A percentile compares a stretch with the other conserved stretches of the same genome.
Evolutionary conservation across 2,797 vertebrate genomes (phyloP).

Genomic region (Picus viridis): DNA sequence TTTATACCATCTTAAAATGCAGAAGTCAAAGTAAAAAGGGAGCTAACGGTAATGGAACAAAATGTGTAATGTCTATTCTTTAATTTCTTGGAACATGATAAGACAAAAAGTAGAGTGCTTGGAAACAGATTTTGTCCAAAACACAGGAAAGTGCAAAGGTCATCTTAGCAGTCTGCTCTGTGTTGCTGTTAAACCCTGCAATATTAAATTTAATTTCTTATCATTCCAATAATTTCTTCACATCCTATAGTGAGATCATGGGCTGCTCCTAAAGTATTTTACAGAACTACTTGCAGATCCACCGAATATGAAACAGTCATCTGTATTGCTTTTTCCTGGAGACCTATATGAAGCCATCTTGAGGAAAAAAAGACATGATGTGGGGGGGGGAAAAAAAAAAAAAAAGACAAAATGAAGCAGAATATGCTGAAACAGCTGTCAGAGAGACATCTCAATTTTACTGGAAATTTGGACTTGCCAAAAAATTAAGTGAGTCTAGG

Average conservation of each 20-base stretch:
- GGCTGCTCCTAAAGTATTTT: slow-evolving; percentile 56
- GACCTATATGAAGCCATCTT: slow-evolving; percentile 28
- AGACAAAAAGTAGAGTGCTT: background rate
- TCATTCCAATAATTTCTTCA: slow-evolving; percentile 40
- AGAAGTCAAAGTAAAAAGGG: slow-evolving; percentile 1
- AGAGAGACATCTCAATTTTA: slow-evolving; percentile 57
- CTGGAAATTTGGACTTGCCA: slow-evolving; percentile 58
- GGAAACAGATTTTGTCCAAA: slow-evolving; percentile 29
- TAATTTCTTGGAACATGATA: slow-evolving; percentile 28
- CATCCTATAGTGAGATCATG: slow-evolving; percentile 45
- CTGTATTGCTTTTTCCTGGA: slow-evolving; percentile 22
- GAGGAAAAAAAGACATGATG: background rate
- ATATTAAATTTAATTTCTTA: slow-evolving; percentile 59
- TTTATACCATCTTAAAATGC: background rate
- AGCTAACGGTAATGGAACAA: background rate
- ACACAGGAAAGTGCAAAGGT: background rate
- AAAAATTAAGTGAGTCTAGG: slow-evolving; percentile 72
- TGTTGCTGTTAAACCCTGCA: slow-evolving; percentile 67
- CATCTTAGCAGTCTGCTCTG: slow-evolving; percentile 45
- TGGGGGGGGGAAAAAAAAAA: background rate
- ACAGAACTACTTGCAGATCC: slow-evolving; percentile 70
- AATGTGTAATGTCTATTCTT: background rate
- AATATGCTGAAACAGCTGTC: background rate
- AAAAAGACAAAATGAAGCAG: slow-evolving; percentile 42
- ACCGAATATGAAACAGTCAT: slow-evolving; percentile 47